Base-by-base conservation (phyloP, 2,888 invertebrate species). In the Drosophila nigricruria region DNA sequence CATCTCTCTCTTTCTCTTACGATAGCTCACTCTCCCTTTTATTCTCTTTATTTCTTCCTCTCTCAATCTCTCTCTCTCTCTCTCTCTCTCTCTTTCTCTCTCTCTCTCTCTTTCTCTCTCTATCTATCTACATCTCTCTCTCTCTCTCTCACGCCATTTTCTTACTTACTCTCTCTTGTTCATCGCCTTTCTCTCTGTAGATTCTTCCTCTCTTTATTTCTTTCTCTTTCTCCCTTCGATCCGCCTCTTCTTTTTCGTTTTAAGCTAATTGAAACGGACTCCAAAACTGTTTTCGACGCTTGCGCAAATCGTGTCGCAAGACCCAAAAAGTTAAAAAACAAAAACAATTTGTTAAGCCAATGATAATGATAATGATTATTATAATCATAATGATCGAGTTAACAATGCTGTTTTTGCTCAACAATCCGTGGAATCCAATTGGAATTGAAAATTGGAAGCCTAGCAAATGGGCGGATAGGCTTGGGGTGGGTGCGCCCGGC, bases 371-470 rank as follows among this genome's bases (percentile, higher is more conserved):
- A 42, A 58, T 59, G 50, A 56, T 62, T 66, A 43, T 32, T 47
- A 40, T 58, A 66, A 47, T 66, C 42, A 63, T 45, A 38, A 49
- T 62, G 38, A 25, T 30, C 25, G 6, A 38, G 36, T n/a, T 49
- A 42, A 52, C 40, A 53, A 49, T 56, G 49, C 23, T 45, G 54
- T 40, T 60, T 60, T 66, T 76, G 76, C 64, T 77, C 70, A 88
- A 79, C 84, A 69, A 71, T 60, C 85, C 88, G 65, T 85, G 81
- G 63, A 79, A 81, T 30, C 10, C 30, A 30, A 30, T 70, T 65
- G 65, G 20, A 49, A 49, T 49, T 30, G 23, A 4, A 43, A 3
- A 16, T 40, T 18, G 18, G 40, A 40, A 3, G 0, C 1, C 18
- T n/a, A 10, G 40, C 4, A 40, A 40, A 4, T 25, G n/a, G 47